Conservation (phyloP, 2,113 vertebrate species). For the Fukomys damarensis region DNA sequence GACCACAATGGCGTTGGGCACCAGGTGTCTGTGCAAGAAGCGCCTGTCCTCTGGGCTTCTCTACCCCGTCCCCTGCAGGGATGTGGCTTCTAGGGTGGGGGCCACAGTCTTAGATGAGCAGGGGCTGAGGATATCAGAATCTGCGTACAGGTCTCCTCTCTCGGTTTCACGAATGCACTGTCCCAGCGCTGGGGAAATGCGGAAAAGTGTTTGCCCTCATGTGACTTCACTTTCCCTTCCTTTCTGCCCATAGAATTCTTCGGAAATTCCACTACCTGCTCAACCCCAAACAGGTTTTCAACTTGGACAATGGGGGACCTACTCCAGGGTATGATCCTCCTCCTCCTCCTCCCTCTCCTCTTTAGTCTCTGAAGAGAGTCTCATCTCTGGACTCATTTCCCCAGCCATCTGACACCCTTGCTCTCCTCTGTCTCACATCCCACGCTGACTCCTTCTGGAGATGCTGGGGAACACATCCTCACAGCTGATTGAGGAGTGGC, state of each 20-base stretch:
- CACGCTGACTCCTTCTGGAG: not conserved
- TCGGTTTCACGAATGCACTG: not conserved
- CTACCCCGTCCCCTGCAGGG: not conserved
- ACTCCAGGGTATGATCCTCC: conserved; percentile 83
- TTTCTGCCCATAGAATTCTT: conserved; percentile 82
- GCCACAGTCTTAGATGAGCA: not conserved
- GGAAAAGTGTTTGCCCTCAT: not conserved
- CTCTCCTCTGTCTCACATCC: not conserved
- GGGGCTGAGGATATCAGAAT: not conserved
- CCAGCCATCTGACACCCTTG: not conserved
- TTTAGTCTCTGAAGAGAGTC: not conserved
- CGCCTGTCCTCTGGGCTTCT: not conserved
- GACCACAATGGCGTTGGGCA: not conserved
- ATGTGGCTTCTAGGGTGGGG: not conserved
- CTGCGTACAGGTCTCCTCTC: not conserved
- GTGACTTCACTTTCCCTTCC: not conserved
- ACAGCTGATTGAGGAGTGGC: not conserved
- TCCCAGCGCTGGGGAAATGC: not conserved
- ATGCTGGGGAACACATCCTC: not conserved
- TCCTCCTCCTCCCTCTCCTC: no score
- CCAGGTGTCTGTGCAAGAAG: not conserved
- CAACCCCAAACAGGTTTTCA: conserved; percentile 90
- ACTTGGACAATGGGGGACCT: conserved; percentile 87
- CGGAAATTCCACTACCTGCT: conserved; percentile 90
- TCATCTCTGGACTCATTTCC: not conserved